Evolutionary conservation across 2,113 vertebrate genomes (phyloP), one percentile per base, ranked within the genome.

Genomic region (Speoplatyrhinus poulsoni): DNA sequence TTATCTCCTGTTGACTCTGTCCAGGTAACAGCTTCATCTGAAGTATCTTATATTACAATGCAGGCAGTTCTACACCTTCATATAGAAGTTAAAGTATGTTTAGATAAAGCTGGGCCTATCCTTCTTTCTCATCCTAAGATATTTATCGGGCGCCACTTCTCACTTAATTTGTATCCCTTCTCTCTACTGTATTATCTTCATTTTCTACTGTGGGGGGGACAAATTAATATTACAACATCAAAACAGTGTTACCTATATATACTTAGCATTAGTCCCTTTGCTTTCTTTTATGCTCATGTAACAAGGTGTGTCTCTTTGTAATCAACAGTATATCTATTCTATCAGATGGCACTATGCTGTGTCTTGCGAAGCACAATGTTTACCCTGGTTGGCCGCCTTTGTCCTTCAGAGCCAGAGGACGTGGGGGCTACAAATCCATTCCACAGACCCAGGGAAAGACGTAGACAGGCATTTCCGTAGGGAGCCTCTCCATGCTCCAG

Each of bases 341-440:
- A 8, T 41, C 36, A 41, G 36, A 41, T 41, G 36, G 26, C 6
- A 41, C 36, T 41, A 7, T 41, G 36, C 36, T 41, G 36, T 53
- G 36, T 53, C 56, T 58, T 75, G 72, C 84, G 64, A 72, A 62
- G 82, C 76, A 49, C 69, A 57, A 3, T 41, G 67, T 76, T 77
- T 73, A 77, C 70, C 56, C 66, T 55, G 75, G 77, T 81, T 70
- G 79, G 76, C 55, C 77, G 84, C 59, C 16, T 80, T 84, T 75
- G 86, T 91, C 85, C 86, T 91, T 91, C 82, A 87, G 75, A 85
- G 67, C 62, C 71, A 86, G 77, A 87, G 85, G 87, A 87, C 85
- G 54, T 49, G 36, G 46, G 26, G 76, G 77, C 84, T 83, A 71
- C 79, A 81, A 81, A 41, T 41, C 76, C 77, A 56, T 53, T 75